These are phyloP conservation scores for Andrena flavipes DNA, from an alignment of 2,888 invertebrate genomes.

Conservation along the genomic window DNA sequence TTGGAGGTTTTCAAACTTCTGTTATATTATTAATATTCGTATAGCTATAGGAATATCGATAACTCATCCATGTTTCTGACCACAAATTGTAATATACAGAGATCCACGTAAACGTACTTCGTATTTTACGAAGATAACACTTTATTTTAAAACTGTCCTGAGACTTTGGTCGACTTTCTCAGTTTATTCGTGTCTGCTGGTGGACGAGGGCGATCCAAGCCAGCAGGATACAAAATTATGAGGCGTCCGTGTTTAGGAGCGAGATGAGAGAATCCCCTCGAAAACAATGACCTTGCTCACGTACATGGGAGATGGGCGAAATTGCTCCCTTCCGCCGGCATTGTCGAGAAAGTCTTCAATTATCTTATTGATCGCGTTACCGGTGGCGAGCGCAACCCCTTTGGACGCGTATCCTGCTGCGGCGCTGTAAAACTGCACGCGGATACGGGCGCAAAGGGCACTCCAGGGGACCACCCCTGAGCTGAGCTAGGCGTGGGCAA, in stretches of 20 bases:
- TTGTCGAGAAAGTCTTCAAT: constrained; percentile 79
- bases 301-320: constrained; percentile 68
- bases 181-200: constrained; percentile 18
- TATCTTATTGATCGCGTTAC: constrained; percentile 79
- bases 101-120: background rate
- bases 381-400: constrained; percentile 70
- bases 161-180: constrained; percentile 14
- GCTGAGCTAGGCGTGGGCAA: background rate
- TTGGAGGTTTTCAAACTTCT: background rate
- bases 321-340: constrained; percentile 77
- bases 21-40: too few species aligned
- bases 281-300: constrained; percentile 68
- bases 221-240: constrained; percentile 47
- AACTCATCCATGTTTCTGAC: too few species aligned
- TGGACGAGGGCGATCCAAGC: constrained; percentile 1
- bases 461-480: constrained; percentile 45
- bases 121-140: background rate
- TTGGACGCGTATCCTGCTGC: constrained; percentile 64
- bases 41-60: too few species aligned
- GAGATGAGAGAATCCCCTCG: constrained; percentile 64
- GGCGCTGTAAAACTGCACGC: constrained; percentile 41
- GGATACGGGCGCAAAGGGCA: constrained; percentile 15
- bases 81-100: background rate
- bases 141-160: background rate
- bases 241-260: constrained; percentile 45